Base-by-base conservation (phyloP, 1,140 invertebrate species). In the Asobara japonica region DNA sequence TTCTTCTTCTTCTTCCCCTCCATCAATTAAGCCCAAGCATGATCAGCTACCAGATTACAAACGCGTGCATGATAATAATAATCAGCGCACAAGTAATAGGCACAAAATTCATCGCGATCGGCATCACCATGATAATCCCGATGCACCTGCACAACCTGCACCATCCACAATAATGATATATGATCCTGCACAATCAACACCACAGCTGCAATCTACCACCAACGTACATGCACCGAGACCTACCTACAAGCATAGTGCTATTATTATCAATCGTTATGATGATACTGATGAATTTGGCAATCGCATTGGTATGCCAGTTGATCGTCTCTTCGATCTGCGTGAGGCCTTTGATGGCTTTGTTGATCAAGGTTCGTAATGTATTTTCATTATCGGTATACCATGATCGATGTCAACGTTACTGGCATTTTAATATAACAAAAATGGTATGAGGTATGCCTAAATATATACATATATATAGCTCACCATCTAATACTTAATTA, bases 171-270 rank as follows among this genome's bases (percentile, higher is more conserved):
- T 76, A 66, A 66, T 56, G 45, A 77, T 78, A 70, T 77, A 79
- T 67, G 79, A 75, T 78, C 81, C 82, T 78, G 78, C 82, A 77
- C 80, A 78, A 79, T 76, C 77, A 79, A 77, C 80, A 79, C 81
- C 83, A 78, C 82, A 79, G 76, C 84, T 78, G 75, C 74, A 56
- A 78, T 72, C 74, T 68, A 78, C 77, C 77, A 80, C 78, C 78
- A 85, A 84, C 80, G 84, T 83, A 77, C 83, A 84, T 74, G 86
- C 84, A 79, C 85, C 86, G 75, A 81, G 86, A 78, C 86, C 85
- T 60, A 86, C 84, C 77, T 87, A 84, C 80, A 84, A 87, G 78
- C 84, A 86, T 78, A 84, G 86, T 78, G 79, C 84, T 74, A 82
- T 84, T 72, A 80, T 85, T 76, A 79, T 86, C 76, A 84, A 86